These are phyloP conservation scores for Epicampocera succincta DNA, from an alignment of 2,888 invertebrate species.

Conservation along the genomic window DNA sequence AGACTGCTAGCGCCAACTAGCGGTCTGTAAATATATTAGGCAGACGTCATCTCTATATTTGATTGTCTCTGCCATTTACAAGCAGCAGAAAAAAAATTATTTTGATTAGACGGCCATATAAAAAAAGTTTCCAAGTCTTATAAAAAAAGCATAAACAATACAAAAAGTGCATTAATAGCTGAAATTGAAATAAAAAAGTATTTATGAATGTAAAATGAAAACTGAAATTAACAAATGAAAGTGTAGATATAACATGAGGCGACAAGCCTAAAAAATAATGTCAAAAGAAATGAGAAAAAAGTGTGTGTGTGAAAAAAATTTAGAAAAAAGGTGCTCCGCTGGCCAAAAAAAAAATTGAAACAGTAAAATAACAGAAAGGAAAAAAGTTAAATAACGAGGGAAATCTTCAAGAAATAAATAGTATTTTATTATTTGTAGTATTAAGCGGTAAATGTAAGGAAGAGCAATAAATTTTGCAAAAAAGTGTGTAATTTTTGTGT, in stretches of 20 bases:
- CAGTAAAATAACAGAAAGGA: slow-evolving; percentile 49
- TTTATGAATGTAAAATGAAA: slow-evolving; percentile 31
- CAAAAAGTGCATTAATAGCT: slow-evolving; percentile 52
- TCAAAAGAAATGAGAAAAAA: slow-evolving; percentile 60
- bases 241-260: slow-evolving; percentile 43
- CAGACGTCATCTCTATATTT: slow-evolving; percentile 65
- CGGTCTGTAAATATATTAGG: slow-evolving; percentile 56
- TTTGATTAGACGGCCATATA: slow-evolving; percentile 71
- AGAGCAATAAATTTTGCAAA: slow-evolving; percentile 4
- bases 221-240: slow-evolving; percentile 33
- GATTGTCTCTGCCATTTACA: slow-evolving; percentile 57
- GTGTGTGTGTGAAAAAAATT: slow-evolving; percentile 56
- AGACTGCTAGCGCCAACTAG: slow-evolving; percentile 22
- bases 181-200: slow-evolving; percentile 32
- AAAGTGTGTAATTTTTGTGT: slow-evolving; percentile 5
- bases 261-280: slow-evolving; percentile 62
- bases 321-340: slow-evolving; percentile 70
- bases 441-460: neutral
- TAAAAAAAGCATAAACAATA: slow-evolving; percentile 68
- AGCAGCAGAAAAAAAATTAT: slow-evolving; percentile 70
- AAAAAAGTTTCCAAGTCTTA: slow-evolving; percentile 61
- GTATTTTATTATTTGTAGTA: neutral
- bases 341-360: slow-evolving; percentile 66
- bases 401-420: slow-evolving; percentile 23
- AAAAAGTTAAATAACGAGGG: slow-evolving; percentile 8